Base-by-base conservation (phyloP, 2,888 invertebrate genomes). In the Keiferia lycopersicella region DNA sequence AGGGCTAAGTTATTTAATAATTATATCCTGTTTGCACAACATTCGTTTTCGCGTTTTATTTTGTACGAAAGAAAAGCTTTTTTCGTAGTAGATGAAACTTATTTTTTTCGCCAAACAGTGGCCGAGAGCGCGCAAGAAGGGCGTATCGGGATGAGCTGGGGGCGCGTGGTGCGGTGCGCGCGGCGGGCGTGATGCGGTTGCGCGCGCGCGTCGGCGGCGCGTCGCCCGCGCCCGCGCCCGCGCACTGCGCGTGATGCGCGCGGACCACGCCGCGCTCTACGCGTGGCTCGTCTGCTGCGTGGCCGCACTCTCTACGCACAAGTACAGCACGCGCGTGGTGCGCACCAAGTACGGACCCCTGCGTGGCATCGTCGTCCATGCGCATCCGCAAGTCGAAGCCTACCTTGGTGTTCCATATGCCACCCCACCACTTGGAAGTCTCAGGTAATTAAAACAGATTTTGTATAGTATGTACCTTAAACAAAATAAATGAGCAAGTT, bases 331-430 rank as follows among this genome's bases (percentile, higher is more conserved):
- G 69, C 93, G 96, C 74, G 94, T 97, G 69, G 96, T 98, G 71
- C 94, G 95, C 81, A 98, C 98, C 72, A 96, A 97, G 84, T 98
- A 98, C 93, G 98, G 98, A 41, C 94, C 95, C 67, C 89, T 98
- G 77, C 94, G 97, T 58, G 98, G 98, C 64, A 94, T 97, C 83
- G 94, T 96, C 73, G 94, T 97, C 62, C 95, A 96, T 79, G 94
- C 95, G 71, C 94, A 95, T 83, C 96, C 95, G 68, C 94, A 94
- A 67, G 97, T 98, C 73, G 98, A 98, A 88, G 97, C 97, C 18
- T 98, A 97, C 85, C 94, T 98, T 67, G 98, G 98, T 68, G 96
- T 98, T 72, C 98, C 98, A 51, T 98, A 98, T 91, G 98, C 98
- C 48, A 97, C 98, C 69, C 96, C 98, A 68, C 98, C 98, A 12